phyloP scores from a whole-genome alignment of 2,113 vertebrate species.

The Dermatemys mawii region DNA sequence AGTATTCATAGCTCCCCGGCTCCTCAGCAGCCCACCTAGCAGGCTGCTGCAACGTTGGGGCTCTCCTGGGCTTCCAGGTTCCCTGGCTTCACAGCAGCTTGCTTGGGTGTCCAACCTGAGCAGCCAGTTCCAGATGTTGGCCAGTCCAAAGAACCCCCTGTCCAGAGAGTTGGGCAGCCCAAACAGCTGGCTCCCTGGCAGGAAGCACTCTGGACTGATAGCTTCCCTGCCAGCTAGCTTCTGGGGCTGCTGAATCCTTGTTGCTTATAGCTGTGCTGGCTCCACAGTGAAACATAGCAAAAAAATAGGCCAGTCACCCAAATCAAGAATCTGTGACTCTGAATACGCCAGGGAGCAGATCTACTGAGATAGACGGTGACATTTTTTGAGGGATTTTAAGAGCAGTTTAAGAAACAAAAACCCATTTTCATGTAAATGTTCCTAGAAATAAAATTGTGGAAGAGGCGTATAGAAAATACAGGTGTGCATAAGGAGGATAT shows the following conservation, averaged over 20 bases:
- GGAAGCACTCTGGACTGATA: too few species aligned
- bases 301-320: background rate
- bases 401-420: conserved; percentile 13
- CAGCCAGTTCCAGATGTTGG: too few species aligned
- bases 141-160: too few species aligned
- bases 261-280: background rate
- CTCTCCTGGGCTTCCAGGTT: background rate
- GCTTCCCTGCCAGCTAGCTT: too few species aligned
- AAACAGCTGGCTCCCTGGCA: too few species aligned
- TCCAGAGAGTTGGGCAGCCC: too few species aligned
- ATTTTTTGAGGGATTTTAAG: background rate
- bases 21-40: background rate
- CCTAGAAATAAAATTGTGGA: background rate
- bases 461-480: background rate
- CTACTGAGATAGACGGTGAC: background rate
- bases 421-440: conserved; percentile 14
- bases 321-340: background rate
- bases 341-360: background rate
- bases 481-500: background rate
- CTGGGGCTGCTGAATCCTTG: background rate
- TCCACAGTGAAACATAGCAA: background rate
- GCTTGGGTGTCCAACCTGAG: background rate
- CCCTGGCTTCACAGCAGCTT: background rate
- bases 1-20: background rate
- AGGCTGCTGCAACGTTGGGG: background rate